Evolutionary conservation across 2,888 invertebrate species (phyloP).

Genomic region (Clusia tigrina): DNA sequence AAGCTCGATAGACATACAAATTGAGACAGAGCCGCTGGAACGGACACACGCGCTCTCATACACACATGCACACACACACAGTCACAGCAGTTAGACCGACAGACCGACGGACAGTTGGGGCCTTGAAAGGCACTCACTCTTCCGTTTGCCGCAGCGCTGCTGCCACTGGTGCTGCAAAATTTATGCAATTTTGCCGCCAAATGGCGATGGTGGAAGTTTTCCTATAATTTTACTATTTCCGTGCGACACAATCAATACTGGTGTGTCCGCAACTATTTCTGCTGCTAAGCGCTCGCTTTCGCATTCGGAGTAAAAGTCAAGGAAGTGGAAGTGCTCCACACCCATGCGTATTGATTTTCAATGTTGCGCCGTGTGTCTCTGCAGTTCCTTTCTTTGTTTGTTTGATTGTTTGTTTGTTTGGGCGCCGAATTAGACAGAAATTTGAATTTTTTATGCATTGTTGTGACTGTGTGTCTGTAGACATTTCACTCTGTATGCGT

Average conservation of each 20-base stretch:
- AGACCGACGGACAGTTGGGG: constrained; percentile 14
- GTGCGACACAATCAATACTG: constrained; percentile 10
- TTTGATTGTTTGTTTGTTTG: background rate
- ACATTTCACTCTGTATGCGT: no score
- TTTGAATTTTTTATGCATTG: no score
- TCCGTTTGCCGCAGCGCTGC: background rate
- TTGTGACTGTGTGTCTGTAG: no score
- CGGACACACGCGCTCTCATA: constrained; percentile 1
- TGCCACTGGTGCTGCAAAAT: background rate
- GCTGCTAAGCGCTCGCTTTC: background rate
- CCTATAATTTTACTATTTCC: constrained; percentile 34
- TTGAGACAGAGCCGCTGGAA: background rate
- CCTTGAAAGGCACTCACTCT: no score
- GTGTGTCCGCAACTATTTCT: background rate
- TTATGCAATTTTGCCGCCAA: constrained; percentile 24
- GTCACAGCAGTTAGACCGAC: constrained; percentile 4
- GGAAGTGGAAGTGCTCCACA: background rate
- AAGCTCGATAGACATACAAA: constrained; percentile 21
- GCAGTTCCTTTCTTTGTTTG: background rate
- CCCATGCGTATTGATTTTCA: constrained; percentile 7
- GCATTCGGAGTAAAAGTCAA: background rate
- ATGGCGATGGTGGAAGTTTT: constrained; percentile 37
- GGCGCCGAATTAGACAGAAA: no score
- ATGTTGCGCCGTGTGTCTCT: background rate
- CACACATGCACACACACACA: constrained; percentile 1